Conservation (phyloP, 2,797 vertebrate species). For the Thaleichthys pacificus region DNA sequence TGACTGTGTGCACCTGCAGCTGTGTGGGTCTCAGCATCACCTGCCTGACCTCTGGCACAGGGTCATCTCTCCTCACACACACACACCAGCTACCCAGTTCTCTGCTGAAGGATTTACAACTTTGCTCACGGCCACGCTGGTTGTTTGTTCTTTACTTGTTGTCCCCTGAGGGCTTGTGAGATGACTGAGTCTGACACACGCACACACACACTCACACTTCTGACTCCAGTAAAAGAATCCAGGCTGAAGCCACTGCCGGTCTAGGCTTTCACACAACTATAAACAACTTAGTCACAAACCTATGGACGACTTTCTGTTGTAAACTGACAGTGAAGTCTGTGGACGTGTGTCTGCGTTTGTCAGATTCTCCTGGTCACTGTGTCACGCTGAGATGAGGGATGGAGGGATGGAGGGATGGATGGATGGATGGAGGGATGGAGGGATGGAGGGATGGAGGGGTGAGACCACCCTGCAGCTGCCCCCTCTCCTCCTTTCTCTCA, state of each 20-base stretch:
- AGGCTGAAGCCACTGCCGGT: neutral
- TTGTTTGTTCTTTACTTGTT: too few species aligned
- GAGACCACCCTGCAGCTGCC: constrained; percentile 84
- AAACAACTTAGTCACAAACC: neutral
- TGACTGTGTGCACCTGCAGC: constrained; percentile 87
- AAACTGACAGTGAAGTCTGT: neutral
- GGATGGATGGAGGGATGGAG: constrained; percentile 19
- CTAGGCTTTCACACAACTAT: neutral
- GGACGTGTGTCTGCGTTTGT: neutral
- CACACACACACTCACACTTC: too few species aligned
- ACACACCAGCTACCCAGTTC: neutral
- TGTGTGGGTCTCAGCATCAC: constrained; percentile 73
- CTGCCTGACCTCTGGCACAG: constrained; percentile 70
- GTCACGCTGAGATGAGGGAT: too few species aligned
- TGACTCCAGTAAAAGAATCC: too few species aligned
- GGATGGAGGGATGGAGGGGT: constrained; percentile 51
- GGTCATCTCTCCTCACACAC: constrained; percentile 17
- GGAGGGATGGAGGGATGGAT: neutral
- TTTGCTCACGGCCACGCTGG: too few species aligned
- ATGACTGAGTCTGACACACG: neutral
- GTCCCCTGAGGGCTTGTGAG: neutral
- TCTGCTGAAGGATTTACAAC: too few species aligned
- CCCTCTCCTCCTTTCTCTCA: constrained; percentile 70
- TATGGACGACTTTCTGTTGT: too few species aligned
- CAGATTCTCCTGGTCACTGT: too few species aligned